These are phyloP conservation scores for Solenodon paradoxus DNA, from an alignment of 2,113 vertebrate genomes.

Conservation along the genomic window DNA sequence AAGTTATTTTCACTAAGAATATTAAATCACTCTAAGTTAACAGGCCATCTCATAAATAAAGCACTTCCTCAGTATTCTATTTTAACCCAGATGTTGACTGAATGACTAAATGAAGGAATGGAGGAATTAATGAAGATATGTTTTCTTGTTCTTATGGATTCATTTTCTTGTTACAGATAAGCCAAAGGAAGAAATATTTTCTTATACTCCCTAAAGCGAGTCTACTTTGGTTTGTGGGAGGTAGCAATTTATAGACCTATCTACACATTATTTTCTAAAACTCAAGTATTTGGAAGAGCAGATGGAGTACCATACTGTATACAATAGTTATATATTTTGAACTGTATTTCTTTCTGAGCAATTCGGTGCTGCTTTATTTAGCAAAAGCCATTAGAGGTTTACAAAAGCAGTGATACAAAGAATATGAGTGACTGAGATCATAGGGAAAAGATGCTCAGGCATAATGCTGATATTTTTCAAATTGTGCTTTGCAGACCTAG, in stretches of 20 bases:
- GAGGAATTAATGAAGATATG: not conserved
- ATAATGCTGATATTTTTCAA: not conserved
- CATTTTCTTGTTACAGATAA: slow-evolving; percentile 18
- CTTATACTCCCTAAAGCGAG: slow-evolving; percentile 3
- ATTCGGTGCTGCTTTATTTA: slow-evolving; percentile 61
- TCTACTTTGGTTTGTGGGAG: slow-evolving; percentile 70
- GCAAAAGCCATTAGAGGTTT: slow-evolving; percentile 50
- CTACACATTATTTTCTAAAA: slow-evolving; percentile 73
- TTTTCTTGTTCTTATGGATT: not conserved
- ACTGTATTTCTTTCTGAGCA: slow-evolving; percentile 66
- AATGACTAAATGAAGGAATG: not conserved
- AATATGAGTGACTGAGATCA: not conserved
- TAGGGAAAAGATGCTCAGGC: not conserved
- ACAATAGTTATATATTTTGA: slow-evolving; percentile 68
- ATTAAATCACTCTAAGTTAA: not conserved
- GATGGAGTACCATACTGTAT: slow-evolving; percentile 61
- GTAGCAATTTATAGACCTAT: slow-evolving; percentile 70
- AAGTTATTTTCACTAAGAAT: not conserved
- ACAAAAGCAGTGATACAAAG: slow-evolving; percentile 23
- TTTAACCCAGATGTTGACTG: not conserved
- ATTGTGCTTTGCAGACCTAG: not conserved
- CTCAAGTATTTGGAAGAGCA: slow-evolving; percentile 65
- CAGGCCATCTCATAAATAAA: not conserved
- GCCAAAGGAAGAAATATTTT: slow-evolving; percentile 33
- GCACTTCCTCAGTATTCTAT: not conserved